These are phyloP conservation scores for Tyrannus savana DNA, from an alignment of 2,113 vertebrate species.

Conservation along the genomic window DNA sequence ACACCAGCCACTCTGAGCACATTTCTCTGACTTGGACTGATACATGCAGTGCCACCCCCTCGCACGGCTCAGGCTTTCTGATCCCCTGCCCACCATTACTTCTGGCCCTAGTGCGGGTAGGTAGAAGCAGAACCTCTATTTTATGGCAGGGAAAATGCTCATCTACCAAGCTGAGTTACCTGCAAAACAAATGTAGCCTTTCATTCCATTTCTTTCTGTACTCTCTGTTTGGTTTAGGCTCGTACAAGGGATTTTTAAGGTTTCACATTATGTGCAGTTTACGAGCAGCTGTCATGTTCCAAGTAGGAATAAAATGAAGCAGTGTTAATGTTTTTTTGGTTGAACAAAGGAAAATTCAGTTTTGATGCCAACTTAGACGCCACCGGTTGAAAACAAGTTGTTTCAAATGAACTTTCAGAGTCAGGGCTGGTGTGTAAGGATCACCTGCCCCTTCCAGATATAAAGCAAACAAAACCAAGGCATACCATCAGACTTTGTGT, in stretches of 20 bases:
- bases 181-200: not conserved
- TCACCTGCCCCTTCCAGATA: not conserved
- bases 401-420: not conserved
- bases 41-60: not conserved
- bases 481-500: not conserved
- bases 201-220: not conserved
- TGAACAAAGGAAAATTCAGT: not conserved
- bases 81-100: not conserved
- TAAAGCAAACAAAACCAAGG: not conserved
- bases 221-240: not conserved
- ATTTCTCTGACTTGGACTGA: not conserved
- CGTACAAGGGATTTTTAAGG: not conserved
- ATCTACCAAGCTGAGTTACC: not conserved
- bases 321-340: not conserved
- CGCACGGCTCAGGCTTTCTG: not conserved
- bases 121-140: accelerated
- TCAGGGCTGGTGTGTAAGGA: not conserved
- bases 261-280: not conserved
- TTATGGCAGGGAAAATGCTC: not conserved
- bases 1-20: not conserved
- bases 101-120: accelerated
- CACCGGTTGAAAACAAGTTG: not conserved
- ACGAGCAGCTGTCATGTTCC: not conserved
- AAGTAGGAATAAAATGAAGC: not conserved
- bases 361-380: not conserved